Evolutionary conservation across 2,797 vertebrate species (phyloP), one percentile per base, ranked within the genome.

Genomic region (Microcaecilia unicolor): DNA sequence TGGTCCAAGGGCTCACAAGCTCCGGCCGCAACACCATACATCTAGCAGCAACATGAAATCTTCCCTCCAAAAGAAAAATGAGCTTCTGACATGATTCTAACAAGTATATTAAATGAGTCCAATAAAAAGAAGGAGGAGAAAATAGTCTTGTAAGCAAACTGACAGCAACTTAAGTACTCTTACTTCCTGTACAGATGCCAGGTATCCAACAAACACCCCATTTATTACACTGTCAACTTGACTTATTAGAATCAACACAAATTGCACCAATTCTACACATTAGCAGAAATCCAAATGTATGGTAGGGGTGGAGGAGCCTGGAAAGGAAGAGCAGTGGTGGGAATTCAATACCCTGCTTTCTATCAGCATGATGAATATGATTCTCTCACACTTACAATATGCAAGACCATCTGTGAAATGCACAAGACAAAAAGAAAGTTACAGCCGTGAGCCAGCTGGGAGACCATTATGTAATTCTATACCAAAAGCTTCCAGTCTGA

Each of bases 181-280:
- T 70, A 63, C 78, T 82, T 79, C 73, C 71, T 80, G 69, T 66
- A 65, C 59, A 77, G 71, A 67, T 81, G 70, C 68, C 76, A 73
- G 64, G 51, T 45, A 61, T 50, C 64, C 60, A 78, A 54, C 60
- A 73, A 71, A 71, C 58, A 64, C 50, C 34, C 22, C 59, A 62
- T 82, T 79, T 80, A 81, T 76, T 74, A 71, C 55, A 45, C 59
- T 71, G 73, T 79, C 74, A 74, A 63, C 57, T 53, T 53, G 24
- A 72, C 63, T 75, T 77, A 76, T 70, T 78, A 76, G 49, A 46
- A 64, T 63, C 78, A 78, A 84, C 73, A 80, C 66, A 72, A 74
- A 76, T 74, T 25, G 29, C 81, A 55, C 45, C 62, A 82, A 76
- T 60, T 65, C 59, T 61, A 62, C 22, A 3, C 51, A 64, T 72